Percentiles rank a stretch among this genome's conserved stretches.
These are phyloP conservation scores for Habrosyne pyritoides DNA, from an alignment of 2,888 invertebrate species.

Conservation along the genomic window DNA sequence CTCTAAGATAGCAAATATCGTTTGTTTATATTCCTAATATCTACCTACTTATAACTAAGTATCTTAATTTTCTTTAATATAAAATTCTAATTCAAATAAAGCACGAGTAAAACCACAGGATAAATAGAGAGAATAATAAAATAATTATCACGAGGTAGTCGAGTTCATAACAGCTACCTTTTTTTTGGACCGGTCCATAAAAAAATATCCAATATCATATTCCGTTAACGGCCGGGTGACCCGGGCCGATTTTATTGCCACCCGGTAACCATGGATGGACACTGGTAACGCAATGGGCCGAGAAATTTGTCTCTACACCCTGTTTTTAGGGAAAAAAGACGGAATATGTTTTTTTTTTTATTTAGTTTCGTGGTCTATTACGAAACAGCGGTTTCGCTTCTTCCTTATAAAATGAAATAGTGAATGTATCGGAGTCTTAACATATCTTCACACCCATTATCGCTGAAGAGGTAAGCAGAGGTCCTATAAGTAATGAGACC, in stretches of 20 bases:
- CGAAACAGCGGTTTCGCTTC: too few species aligned
- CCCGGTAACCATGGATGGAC: not conserved
- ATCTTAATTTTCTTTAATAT: too few species aligned
- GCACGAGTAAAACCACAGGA: not conserved
- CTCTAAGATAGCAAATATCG: too few species aligned
- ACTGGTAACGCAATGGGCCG: not conserved
- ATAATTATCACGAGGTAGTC: not conserved
- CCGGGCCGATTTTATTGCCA: not conserved
- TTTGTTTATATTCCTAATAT: too few species aligned
- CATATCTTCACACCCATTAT: too few species aligned
- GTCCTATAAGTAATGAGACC: too few species aligned
- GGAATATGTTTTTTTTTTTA: not conserved
- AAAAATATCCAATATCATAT: not conserved
- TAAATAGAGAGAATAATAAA: not conserved
- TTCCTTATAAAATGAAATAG: too few species aligned
- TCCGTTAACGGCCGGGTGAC: not conserved
- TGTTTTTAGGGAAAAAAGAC: not conserved
- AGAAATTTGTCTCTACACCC: not conserved
- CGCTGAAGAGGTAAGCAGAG: too few species aligned
- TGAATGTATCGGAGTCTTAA: too few species aligned
- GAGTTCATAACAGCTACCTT: not conserved
- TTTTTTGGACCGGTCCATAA: not conserved
- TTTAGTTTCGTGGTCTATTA: too few species aligned
- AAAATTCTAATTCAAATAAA: not conserved
- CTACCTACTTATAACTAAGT: too few species aligned